Conservation (phyloP, 2,113 vertebrate species). For the Stigmatopora nigra region DNA sequence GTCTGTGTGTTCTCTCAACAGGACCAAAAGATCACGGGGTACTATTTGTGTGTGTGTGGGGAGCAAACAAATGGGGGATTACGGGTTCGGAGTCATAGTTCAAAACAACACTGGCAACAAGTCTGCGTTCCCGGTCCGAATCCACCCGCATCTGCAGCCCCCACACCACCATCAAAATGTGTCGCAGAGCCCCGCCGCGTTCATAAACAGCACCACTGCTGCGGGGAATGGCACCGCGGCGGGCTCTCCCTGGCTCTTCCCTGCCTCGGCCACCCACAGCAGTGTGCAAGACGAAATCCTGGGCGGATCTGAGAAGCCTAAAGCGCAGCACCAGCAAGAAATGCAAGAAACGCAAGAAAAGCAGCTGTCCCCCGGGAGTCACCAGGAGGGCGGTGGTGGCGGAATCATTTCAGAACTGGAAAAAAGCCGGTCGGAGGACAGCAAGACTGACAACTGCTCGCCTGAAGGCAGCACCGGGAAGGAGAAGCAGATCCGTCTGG, state of each 20-base stretch:
- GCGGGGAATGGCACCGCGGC: slow-evolving; percentile 91
- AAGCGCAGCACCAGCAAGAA: slow-evolving; percentile 91
- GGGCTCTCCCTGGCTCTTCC: slow-evolving; percentile 97
- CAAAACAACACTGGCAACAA: slow-evolving; percentile 99
- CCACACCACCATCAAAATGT: slow-evolving; percentile 98
- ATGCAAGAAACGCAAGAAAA: slow-evolving; percentile 96
- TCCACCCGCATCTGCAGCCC: slow-evolving; percentile 98
- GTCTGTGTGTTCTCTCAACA: slow-evolving; percentile 60
- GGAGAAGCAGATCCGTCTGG: slow-evolving; percentile 92
- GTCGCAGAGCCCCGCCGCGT: slow-evolving; percentile 89
- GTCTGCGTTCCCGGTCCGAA: slow-evolving; percentile 98
- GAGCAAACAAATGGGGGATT: slow-evolving; percentile 98
- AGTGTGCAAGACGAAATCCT: slow-evolving; percentile 98
- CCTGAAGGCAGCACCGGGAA: slow-evolving; percentile 84
- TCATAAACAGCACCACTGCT: slow-evolving; percentile 96
- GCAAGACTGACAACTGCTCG: slow-evolving; percentile 78
- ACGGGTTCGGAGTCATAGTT: slow-evolving; percentile 99
- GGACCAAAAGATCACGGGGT: slow-evolving; percentile 68
- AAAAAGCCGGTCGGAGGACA: slow-evolving; percentile 86
- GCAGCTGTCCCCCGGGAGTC: slow-evolving; percentile 85
- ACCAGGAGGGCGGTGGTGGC: slow-evolving; percentile 78
- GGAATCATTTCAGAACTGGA: slow-evolving; percentile 91
- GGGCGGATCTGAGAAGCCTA: slow-evolving; percentile 91
- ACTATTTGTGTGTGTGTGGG: slow-evolving; percentile 70
- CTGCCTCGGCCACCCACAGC: slow-evolving; percentile 85